Percentiles rank a stretch among this genome's conserved stretches.
Evolutionary conservation across 1,140 invertebrate genomes (phyloP).

Genomic region (Dinoponera quadriceps): DNA sequence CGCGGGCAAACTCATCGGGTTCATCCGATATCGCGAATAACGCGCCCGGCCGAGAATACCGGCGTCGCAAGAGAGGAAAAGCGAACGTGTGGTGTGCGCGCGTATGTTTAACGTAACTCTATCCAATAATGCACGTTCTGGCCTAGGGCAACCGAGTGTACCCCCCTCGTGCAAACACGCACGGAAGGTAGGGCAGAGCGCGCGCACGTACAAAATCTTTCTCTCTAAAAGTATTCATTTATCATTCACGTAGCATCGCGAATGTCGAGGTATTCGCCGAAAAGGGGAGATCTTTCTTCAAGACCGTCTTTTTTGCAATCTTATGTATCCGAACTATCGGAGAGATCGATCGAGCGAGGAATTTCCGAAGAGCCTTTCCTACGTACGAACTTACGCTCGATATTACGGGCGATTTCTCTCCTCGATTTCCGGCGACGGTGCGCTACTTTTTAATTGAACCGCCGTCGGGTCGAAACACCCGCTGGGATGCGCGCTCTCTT

Average conservation of each 20-base stretch:
- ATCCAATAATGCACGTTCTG: constrained; percentile 85
- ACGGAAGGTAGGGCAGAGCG: constrained; percentile 54
- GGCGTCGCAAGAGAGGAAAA: constrained; percentile 63
- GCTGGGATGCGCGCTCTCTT: not conserved
- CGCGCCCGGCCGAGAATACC: constrained; percentile 36
- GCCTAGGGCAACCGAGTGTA: constrained; percentile 78
- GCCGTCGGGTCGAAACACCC: not conserved
- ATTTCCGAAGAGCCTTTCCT: too few species aligned
- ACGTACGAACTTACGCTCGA: not conserved
- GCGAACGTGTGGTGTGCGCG: constrained; percentile 45
- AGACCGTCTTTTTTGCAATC: too few species aligned
- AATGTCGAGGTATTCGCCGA: constrained; percentile 37
- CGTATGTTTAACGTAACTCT: constrained; percentile 84
- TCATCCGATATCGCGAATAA: constrained; percentile 60
- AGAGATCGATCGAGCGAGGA: too few species aligned
- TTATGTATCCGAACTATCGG: too few species aligned
- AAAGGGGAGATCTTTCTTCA: not conserved
- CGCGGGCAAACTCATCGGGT: constrained; percentile 40
- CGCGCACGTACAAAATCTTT: constrained; percentile 13
- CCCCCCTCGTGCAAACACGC: constrained; percentile 72
- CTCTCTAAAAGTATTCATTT: constrained; percentile 43
- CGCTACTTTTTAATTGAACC: constrained; percentile 37
- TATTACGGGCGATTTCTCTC: not conserved
- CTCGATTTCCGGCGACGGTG: not conserved
- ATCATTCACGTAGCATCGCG: not conserved